Evolutionary conservation across 2,797 vertebrate genomes (phyloP).

Genomic region (Darevskia mixta): DNA sequence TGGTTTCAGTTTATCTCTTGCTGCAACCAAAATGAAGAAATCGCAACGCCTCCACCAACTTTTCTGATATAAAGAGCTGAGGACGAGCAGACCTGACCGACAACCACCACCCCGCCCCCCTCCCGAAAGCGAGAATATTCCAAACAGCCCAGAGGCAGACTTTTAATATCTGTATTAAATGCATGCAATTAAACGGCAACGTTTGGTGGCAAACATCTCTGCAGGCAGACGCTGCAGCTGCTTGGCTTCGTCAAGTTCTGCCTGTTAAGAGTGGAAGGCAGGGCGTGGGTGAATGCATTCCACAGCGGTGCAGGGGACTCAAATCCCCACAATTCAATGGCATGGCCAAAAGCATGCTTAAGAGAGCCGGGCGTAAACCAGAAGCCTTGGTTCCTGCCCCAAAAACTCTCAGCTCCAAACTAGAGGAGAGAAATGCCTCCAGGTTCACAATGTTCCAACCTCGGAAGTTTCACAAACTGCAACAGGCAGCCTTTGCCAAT

Average conservation of each 20-base stretch:
- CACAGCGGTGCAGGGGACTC: accelerated
- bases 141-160: constrained; percentile 47
- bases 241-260: constrained; percentile 34
- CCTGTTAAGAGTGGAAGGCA: constrained; percentile 14
- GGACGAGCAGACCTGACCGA: not conserved
- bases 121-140: constrained; percentile 6
- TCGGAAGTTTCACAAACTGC: not conserved
- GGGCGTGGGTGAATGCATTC: accelerated
- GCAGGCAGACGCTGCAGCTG: not conserved
- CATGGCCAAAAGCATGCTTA: not conserved
- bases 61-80: not conserved
- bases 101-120: not conserved
- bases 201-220: constrained; percentile 31
- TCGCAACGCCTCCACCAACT: too few species aligned
- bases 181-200: constrained; percentile 8
- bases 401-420: constrained; percentile 1
- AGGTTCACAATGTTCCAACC: not conserved
- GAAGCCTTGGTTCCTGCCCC: constrained; percentile 9
- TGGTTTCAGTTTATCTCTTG: not conserved
- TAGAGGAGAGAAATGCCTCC: accelerated
- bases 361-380: not conserved
- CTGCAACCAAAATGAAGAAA: not conserved
- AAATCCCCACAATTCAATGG: accelerated
- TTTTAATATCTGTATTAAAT: constrained; percentile 41
- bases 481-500: not conserved